A percentile compares a stretch with the other conserved stretches of the same genome.
Evolutionary conservation across 2,797 vertebrate genomes (phyloP).

Genomic region (Odontamblyopus lacepedii): DNA sequence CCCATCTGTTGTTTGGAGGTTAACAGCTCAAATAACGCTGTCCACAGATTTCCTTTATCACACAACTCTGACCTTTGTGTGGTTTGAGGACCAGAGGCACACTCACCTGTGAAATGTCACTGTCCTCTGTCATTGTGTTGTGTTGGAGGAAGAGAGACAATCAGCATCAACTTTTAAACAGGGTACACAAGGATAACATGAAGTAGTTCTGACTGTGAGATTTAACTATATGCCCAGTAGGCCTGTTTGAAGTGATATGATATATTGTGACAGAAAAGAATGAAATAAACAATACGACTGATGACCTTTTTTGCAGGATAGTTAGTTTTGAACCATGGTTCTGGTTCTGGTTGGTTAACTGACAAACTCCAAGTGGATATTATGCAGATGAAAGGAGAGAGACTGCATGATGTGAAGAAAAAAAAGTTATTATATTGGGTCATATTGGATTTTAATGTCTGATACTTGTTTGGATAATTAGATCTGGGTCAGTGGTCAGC

Average conservation of each 20-base stretch:
- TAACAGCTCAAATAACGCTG: slow-evolving; percentile 38
- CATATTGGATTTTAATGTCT: background rate
- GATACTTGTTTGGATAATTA: background rate
- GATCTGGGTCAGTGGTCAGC: background rate
- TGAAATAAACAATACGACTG: too few relatives aligned
- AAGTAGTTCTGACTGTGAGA: background rate
- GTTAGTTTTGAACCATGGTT: too few relatives aligned
- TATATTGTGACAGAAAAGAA: too few relatives aligned
- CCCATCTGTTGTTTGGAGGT: slow-evolving; percentile 14
- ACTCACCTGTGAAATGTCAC: slow-evolving; percentile 65
- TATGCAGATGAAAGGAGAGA: background rate
- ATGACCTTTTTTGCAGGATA: too few relatives aligned
- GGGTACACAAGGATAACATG: background rate
- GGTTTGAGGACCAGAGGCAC: slow-evolving; percentile 37
- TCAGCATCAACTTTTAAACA: background rate
- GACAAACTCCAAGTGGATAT: too few relatives aligned
- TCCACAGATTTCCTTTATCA: slow-evolving; percentile 35
- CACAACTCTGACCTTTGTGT: slow-evolving; percentile 52
- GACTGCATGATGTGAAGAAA: background rate
- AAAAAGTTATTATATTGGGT: background rate
- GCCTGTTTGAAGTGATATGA: too few relatives aligned
- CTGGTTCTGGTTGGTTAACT: too few relatives aligned
- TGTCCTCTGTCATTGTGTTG: slow-evolving; percentile 40
- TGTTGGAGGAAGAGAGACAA: slow-evolving; percentile 4
- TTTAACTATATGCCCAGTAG: background rate